Evolutionary conservation across 2,113 vertebrate species (phyloP).

Genomic region (Aldabrachelys gigantea): DNA sequence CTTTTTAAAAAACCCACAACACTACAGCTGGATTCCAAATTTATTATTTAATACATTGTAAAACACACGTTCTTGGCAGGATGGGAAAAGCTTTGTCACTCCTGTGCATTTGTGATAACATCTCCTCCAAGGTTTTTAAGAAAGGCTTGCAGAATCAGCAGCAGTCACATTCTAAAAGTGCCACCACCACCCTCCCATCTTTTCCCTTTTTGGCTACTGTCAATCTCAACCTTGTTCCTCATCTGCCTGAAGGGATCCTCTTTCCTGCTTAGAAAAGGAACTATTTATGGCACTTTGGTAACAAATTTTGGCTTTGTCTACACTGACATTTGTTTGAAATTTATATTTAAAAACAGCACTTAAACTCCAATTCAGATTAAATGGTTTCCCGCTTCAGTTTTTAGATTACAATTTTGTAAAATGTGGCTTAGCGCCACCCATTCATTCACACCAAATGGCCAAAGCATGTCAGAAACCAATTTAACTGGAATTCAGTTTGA

Average conservation of each 20-base stretch:
- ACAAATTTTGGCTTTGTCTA: slow-evolving; percentile 2
- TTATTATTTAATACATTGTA: background rate
- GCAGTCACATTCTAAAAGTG: slow-evolving; percentile 44
- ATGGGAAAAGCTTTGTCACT: slow-evolving; percentile 59
- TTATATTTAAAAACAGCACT: slow-evolving; percentile 3
- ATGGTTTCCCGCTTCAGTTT: background rate
- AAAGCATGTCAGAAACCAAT: slow-evolving; percentile 47
- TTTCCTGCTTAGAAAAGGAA: background rate
- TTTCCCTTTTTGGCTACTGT: slow-evolving; percentile 9
- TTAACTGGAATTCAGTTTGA: slow-evolving; percentile 30
- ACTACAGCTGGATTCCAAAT: slow-evolving; percentile 32
- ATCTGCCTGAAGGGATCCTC: slow-evolving; percentile 25
- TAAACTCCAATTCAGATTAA: background rate
- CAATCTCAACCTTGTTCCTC: background rate
- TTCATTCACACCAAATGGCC: background rate
- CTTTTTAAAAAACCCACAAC: background rate
- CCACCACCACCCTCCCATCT: slow-evolving; percentile 43
- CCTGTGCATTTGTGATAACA: background rate
- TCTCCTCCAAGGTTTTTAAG: slow-evolving; percentile 20
- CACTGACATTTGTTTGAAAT: background rate
- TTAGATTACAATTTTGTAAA: background rate
- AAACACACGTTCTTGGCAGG: slow-evolving; percentile 41
- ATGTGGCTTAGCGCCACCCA: background rate
- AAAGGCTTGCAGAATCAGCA: slow-evolving; percentile 45
- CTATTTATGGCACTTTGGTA: background rate